Conservation (phyloP, 1,140 invertebrate genomes). For the Tyrophagus putrescentiae region DNA sequence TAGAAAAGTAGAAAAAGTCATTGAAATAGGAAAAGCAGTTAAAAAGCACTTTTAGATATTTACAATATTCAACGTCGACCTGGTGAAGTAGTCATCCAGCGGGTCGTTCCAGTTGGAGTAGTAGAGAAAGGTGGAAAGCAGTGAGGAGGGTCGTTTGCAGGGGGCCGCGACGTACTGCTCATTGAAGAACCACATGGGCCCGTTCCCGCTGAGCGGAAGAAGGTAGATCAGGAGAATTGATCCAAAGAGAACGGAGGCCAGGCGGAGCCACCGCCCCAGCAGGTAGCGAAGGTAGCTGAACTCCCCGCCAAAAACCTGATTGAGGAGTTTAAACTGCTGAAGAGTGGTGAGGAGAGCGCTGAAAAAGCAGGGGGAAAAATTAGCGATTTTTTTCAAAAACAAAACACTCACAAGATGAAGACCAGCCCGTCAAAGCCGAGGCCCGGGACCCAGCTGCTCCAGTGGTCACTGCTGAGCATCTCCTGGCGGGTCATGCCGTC, state of each 20-base stretch:
- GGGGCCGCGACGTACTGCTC: background rate
- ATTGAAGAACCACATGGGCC: constrained; percentile 12
- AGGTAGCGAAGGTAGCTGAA: constrained; percentile 20
- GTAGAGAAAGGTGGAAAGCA: constrained; percentile 11
- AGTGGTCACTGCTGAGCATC: background rate
- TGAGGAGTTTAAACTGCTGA: background rate
- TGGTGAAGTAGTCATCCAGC: background rate
- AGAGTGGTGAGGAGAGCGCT: background rate
- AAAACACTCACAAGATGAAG: background rate
- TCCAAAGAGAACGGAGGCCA: background rate
- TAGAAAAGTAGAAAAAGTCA: no score
- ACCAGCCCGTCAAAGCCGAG: constrained; percentile 9
- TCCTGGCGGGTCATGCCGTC: constrained; percentile 2
- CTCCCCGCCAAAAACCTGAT: background rate
- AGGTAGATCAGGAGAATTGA: constrained; percentile 13
- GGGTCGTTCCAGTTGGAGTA: constrained; percentile 12
- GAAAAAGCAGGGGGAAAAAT: no score
- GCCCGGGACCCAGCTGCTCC: background rate
- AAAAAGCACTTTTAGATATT: no score
- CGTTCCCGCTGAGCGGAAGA: constrained; percentile 4
- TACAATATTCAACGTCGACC: background rate
- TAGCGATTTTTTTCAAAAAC: background rate
- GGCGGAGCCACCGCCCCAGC: constrained; percentile 9
- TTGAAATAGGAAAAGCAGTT: no score
- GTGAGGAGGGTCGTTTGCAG: background rate